phyloP scores from a whole-genome alignment of 2,797 vertebrate genomes.

The Chelon auratus region DNA sequence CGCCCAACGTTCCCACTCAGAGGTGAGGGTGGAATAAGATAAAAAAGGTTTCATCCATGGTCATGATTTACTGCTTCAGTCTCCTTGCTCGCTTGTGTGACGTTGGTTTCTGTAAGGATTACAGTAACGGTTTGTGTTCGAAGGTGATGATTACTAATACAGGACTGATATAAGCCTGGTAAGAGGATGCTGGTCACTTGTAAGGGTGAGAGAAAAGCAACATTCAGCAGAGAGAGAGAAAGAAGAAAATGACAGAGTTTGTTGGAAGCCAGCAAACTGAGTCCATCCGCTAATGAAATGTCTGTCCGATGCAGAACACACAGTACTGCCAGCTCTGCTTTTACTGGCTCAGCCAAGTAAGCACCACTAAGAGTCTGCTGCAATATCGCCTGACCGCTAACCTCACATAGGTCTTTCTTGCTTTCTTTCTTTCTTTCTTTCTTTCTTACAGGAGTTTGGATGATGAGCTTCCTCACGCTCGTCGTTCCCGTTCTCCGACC shows the following conservation, averaged over 20 bases:
- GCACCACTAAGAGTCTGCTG: conserved; percentile 45
- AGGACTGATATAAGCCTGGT: neutral
- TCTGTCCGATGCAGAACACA: conserved; percentile 63
- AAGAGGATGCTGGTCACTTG: neutral
- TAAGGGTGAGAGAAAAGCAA: conserved; percentile 32
- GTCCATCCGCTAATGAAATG: conserved; percentile 78
- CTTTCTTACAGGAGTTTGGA: conserved; percentile 92
- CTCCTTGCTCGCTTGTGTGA: neutral
- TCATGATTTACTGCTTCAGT: no score
- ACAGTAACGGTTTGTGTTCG: neutral
- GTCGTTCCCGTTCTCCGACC: conserved; percentile 95
- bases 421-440: conserved; percentile 9
- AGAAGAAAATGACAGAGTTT: conserved; percentile 26
- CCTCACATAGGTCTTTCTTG: conserved; percentile 15
- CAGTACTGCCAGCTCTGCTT: conserved; percentile 73
- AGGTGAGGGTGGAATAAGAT: conserved; percentile 83
- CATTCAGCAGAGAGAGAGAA: neutral
- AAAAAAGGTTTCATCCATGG: no score
- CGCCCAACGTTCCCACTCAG: conserved; percentile 94
- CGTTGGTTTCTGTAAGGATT: neutral
- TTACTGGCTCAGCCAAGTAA: conserved; percentile 62
- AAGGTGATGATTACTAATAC: conserved; percentile 2
- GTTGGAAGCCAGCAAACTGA: conserved; percentile 53
- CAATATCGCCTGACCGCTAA: conserved; percentile 41
- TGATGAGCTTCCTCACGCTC: conserved; percentile 94